These are phyloP conservation scores for Dasyornis broadbenti DNA, from an alignment of 2,113 vertebrate genomes.

Conservation along the genomic window DNA sequence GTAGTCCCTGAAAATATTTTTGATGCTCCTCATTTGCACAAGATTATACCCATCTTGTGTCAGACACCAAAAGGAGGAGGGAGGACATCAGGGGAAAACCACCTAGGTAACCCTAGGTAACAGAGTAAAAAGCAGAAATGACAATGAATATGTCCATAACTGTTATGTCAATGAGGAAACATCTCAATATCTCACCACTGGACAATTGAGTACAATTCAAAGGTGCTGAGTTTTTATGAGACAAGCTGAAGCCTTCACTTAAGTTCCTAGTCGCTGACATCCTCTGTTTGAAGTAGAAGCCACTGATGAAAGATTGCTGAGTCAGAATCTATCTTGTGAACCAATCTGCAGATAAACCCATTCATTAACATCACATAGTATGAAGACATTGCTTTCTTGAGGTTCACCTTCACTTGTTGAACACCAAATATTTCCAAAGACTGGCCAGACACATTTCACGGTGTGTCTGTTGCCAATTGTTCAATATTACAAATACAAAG, in stretches of 20 bases:
- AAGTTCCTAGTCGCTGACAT: background rate
- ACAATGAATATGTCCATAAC: background rate
- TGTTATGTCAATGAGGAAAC: background rate
- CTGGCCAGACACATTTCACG: accelerated
- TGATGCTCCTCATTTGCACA: background rate
- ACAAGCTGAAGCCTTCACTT: background rate
- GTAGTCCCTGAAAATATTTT: background rate
- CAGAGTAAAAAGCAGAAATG: background rate
- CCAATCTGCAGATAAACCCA: background rate
- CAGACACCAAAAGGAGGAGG: background rate
- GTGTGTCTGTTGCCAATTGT: background rate
- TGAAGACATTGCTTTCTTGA: background rate
- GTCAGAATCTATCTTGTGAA: background rate
- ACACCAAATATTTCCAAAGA: background rate
- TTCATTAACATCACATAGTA: background rate
- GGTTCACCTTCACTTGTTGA: background rate
- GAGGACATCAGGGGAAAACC: background rate
- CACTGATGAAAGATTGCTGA: background rate
- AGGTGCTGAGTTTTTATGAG: background rate
- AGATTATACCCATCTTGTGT: background rate
- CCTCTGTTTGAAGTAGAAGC: background rate
- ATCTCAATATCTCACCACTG: background rate
- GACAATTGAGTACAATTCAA: background rate
- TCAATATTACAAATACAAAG: background rate
- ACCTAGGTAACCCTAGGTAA: background rate